phyloP scores from a whole-genome alignment of 1,140 invertebrate species.

The Rhizoglyphus robini region DNA sequence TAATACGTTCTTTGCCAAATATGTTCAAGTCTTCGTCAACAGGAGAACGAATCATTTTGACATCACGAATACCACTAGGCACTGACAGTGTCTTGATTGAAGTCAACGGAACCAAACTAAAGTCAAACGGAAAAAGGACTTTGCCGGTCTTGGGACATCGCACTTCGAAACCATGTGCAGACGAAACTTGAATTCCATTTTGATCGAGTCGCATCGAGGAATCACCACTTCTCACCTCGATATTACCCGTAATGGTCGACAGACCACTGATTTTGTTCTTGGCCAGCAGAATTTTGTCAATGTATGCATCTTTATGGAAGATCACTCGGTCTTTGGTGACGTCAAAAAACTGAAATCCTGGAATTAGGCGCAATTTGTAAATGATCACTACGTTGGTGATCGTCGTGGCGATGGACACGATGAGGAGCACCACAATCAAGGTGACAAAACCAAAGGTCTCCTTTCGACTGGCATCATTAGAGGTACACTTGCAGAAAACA shows the following conservation, averaged over 20 bases:
- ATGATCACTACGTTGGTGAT: constrained; percentile 18
- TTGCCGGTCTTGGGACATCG: constrained; percentile 4
- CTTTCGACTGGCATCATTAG: background rate
- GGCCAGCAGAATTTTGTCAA: constrained; percentile 12
- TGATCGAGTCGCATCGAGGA: constrained; percentile 1
- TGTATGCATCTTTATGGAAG: constrained; percentile 16
- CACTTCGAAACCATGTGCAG: constrained; percentile 17
- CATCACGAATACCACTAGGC: constrained; percentile 13
- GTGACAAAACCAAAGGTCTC: constrained; percentile 18
- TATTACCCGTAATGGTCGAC: constrained; percentile 14
- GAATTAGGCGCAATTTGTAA: constrained; percentile 20
- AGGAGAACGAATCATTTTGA: constrained; percentile 23
- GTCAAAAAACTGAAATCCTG: background rate
- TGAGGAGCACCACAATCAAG: constrained; percentile 11
- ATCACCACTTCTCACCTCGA: constrained; percentile 13
- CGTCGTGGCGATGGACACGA: constrained; percentile 19
- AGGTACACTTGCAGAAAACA: no score
- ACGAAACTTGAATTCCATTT: constrained; percentile 16
- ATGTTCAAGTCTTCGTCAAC: constrained; percentile 19
- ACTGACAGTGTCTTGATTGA: constrained; percentile 14
- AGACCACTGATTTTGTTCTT: constrained; percentile 16
- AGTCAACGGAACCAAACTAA: constrained; percentile 15
- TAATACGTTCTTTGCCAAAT: background rate
- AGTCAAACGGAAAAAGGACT: constrained; percentile 22
- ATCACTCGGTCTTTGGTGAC: constrained; percentile 13